Evolutionary conservation across 2,797 vertebrate genomes (phyloP).

Genomic region (Phoeniculus purpureus): DNA sequence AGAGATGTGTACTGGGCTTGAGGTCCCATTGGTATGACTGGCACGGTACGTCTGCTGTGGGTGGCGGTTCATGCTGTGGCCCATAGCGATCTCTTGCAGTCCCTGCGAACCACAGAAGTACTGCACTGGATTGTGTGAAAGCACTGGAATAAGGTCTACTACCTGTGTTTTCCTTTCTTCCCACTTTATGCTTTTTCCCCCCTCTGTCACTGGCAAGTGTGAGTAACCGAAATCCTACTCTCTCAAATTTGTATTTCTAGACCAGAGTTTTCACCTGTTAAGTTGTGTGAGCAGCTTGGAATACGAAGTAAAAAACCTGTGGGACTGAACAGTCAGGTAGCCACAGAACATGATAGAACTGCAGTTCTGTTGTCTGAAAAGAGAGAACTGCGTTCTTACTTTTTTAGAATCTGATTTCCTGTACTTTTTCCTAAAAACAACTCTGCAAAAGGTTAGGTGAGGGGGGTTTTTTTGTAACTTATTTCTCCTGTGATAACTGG

Average conservation of each 20-base stretch:
- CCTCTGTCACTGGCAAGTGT: not conserved
- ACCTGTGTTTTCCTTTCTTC: not conserved
- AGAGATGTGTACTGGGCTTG: not conserved
- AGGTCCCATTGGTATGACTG: not conserved
- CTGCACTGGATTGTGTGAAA: fast-evolving
- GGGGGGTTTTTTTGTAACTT: not conserved
- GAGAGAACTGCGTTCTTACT: not conserved
- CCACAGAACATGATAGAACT: not conserved
- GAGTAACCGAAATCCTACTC: not conserved
- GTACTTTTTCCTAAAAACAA: not conserved
- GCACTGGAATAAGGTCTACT: not conserved
- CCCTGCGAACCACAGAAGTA: not conserved
- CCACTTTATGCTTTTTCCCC: not conserved
- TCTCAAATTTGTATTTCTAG: not conserved
- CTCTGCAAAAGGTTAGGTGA: not conserved
- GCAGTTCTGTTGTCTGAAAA: not conserved
- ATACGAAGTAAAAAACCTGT: not conserved
- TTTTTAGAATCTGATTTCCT: not conserved
- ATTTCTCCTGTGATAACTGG: not conserved
- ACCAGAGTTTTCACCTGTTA: not conserved
- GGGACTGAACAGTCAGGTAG: not conserved
- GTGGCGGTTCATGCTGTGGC: not conserved
- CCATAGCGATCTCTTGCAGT: no score
- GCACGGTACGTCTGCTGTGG: not conserved
- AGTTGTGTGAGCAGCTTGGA: not conserved